These are phyloP conservation scores for Noturus placidus DNA, from an alignment of 2,113 vertebrate species.

Conservation along the genomic window DNA sequence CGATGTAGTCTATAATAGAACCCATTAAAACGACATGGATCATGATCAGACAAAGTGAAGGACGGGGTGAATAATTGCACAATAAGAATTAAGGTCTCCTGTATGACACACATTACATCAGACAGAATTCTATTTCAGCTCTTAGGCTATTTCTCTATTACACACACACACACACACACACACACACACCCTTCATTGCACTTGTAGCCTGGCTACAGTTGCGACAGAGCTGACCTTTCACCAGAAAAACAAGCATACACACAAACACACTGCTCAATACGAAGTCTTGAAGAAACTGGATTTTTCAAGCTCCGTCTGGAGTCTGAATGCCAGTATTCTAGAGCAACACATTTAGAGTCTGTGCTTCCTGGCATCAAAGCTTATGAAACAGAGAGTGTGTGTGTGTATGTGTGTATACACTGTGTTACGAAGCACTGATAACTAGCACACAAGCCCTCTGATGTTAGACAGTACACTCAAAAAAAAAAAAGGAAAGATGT, in stretches of 20 bases:
- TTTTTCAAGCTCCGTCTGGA: not conserved
- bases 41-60: not conserved
- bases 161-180: not conserved
- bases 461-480: not conserved
- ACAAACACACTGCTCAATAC: constrained; percentile 4
- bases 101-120: not conserved
- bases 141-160: not conserved
- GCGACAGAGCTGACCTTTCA: constrained; percentile 32
- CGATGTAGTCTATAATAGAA: not conserved
- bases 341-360: not conserved
- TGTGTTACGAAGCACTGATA: not conserved
- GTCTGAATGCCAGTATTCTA: not conserved
- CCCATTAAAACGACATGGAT: not conserved
- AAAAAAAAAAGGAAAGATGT: not conserved
- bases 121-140: not conserved
- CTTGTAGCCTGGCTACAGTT: not conserved
- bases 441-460: not conserved
- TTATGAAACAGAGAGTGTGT: too few relatives aligned
- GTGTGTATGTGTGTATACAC: not conserved
- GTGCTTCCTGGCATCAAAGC: not conserved
- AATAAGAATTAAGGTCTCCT: not conserved
- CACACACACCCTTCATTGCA: not conserved
- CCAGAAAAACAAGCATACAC: constrained; percentile 12
- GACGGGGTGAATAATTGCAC: not conserved
- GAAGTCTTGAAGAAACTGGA: not conserved